Percentiles rank a stretch among this genome's conserved stretches.
Evolutionary conservation across 2,113 vertebrate species (phyloP).

Genomic region (Ailuropoda melanoleuca): DNA sequence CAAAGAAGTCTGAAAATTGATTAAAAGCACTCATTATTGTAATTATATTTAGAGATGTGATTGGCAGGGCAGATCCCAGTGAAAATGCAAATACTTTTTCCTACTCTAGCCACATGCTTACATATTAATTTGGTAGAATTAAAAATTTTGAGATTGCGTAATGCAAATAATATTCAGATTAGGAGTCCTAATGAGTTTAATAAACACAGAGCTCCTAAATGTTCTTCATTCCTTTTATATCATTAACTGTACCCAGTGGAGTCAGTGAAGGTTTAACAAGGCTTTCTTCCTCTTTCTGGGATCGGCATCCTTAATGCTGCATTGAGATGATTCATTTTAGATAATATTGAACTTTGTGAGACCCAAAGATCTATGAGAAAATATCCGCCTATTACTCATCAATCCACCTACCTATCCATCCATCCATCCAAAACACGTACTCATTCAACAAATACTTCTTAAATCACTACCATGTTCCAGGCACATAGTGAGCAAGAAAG

Average conservation of each 20-base stretch:
- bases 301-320: not conserved
- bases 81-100: not conserved
- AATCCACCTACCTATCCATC: not conserved
- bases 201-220: not conserved
- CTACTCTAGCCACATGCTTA: not conserved
- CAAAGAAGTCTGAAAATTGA: conserved; percentile 64
- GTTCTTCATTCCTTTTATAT: not conserved
- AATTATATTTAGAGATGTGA: conserved; percentile 61
- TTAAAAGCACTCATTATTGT: conserved; percentile 73
- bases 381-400: not conserved
- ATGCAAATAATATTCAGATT: not conserved
- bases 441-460: conserved; percentile 9
- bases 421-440: not conserved
- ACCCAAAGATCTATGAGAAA: not conserved
- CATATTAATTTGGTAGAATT: not conserved
- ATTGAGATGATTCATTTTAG: not conserved
- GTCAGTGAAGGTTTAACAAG: not conserved
- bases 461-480: not conserved
- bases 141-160: not conserved
- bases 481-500: not conserved
- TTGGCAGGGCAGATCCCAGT: conserved; percentile 57
- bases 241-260: not conserved
- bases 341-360: not conserved
- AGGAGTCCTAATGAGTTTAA: not conserved
- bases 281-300: not conserved